Conservation (phyloP, 2,113 vertebrate species). For the Dolichotis patagonum region DNA sequence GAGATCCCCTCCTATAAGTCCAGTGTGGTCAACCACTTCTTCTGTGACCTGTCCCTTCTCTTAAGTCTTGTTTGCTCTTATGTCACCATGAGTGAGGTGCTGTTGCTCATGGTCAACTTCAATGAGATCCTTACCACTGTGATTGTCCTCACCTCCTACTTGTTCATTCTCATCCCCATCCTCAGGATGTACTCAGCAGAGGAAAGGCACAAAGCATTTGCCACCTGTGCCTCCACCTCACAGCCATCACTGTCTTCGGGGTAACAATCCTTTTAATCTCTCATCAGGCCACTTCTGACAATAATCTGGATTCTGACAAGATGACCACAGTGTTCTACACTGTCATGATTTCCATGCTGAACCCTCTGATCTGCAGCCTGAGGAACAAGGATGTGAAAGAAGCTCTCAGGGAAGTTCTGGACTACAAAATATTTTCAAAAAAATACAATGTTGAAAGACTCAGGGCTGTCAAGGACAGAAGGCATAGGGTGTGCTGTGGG, state of each 20-base stretch:
- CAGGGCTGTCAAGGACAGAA: accelerated
- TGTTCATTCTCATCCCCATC: not conserved
- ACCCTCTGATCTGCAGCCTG: no score
- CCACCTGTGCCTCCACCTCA: not conserved
- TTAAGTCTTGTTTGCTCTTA: no score
- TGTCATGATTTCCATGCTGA: no score
- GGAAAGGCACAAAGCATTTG: conserved; percentile 68
- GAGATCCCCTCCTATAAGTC: not conserved
- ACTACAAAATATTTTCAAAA: no score
- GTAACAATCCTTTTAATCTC: no score
- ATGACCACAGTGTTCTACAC: no score
- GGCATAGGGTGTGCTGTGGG: not conserved
- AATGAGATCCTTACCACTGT: not conserved
- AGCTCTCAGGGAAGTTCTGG: no score
- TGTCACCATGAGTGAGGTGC: not conserved
- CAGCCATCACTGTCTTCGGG: no score
- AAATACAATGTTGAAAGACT: accelerated
- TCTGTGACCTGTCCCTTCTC: not conserved
- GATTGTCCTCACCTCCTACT: not conserved
- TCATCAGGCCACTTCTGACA: no score
- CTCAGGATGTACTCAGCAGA: not conserved
- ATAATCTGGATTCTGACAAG: no score
- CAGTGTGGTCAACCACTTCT: not conserved
- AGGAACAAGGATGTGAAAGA: no score
- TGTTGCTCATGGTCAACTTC: not conserved